These are phyloP conservation scores for Cladopsammia gracilis DNA, from an alignment of 64 coral and sea anemone species.

Conservation along the genomic window DNA sequence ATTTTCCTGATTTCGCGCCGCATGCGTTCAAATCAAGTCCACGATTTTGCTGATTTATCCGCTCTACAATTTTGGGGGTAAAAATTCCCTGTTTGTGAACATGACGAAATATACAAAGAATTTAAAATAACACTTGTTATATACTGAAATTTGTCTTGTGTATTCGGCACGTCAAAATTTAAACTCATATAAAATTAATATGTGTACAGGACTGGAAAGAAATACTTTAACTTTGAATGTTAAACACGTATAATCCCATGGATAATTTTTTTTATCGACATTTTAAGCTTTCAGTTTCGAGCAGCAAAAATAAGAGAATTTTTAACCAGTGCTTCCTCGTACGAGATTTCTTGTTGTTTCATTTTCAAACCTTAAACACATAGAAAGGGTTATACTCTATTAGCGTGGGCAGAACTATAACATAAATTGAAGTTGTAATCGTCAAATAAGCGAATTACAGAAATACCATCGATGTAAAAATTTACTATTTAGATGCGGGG, in stretches of 20 bases:
- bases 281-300: constrained; percentile 2
- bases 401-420: background rate
- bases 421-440: constrained; percentile 7
- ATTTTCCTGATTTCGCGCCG: background rate
- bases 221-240: background rate
- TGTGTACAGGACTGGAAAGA: constrained; percentile 36
- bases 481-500: background rate
- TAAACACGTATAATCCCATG: background rate
- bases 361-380: background rate
- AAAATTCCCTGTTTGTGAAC: background rate
- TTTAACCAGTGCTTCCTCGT: background rate
- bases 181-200: constrained; percentile 49
- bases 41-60: background rate
- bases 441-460: constrained; percentile 16
- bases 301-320: background rate
- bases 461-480: constrained; percentile 14
- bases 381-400: background rate
- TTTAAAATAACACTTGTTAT: constrained; percentile 15
- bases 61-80: background rate
- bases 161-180: constrained; percentile 25
- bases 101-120: constrained; percentile 35
- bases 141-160: constrained; percentile 10
- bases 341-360: background rate
- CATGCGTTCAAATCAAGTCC: background rate
- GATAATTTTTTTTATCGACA: background rate